Evolutionary conservation across 2,888 invertebrate genomes (phyloP).

Genomic region (Bibio marci): DNA sequence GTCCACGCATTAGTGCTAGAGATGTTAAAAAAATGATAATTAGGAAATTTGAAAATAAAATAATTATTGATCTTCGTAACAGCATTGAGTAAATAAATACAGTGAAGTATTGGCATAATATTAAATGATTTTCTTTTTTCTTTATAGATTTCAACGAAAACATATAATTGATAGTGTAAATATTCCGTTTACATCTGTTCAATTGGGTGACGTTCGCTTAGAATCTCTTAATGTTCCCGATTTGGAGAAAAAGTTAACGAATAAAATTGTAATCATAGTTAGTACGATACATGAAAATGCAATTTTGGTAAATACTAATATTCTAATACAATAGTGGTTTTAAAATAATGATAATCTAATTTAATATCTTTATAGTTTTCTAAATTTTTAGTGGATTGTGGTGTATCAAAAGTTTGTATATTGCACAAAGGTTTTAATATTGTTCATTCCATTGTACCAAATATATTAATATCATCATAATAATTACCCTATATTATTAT

Average conservation of each 20-base stretch:
- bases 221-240: slow-evolving; percentile 51
- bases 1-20: slow-evolving; percentile 69
- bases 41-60: slow-evolving; percentile 34
- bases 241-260: slow-evolving; percentile 36
- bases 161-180: slow-evolving; percentile 70
- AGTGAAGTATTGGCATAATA: background rate
- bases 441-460: slow-evolving; percentile 48
- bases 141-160: slow-evolving; percentile 53
- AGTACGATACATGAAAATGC: slow-evolving; percentile 64
- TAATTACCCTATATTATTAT: background rate
- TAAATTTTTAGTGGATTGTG: slow-evolving; percentile 61
- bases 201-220: slow-evolving; percentile 48
- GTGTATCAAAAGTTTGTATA: slow-evolving; percentile 62
- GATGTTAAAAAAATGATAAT: slow-evolving; percentile 64
- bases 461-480: slow-evolving; percentile 13
- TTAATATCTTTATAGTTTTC: slow-evolving; percentile 51
- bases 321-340: slow-evolving; percentile 8
- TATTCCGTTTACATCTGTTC: slow-evolving; percentile 70
- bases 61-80: slow-evolving; percentile 50
- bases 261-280: slow-evolving; percentile 54
- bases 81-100: slow-evolving; percentile 13
- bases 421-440: slow-evolving; percentile 76
- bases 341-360: slow-evolving; percentile 19
- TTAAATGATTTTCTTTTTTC: slow-evolving; percentile 7
- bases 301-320: slow-evolving; percentile 35